Evolutionary conservation across 2,888 invertebrate genomes (phyloP).

Genomic region (Saturnia japonica): DNA sequence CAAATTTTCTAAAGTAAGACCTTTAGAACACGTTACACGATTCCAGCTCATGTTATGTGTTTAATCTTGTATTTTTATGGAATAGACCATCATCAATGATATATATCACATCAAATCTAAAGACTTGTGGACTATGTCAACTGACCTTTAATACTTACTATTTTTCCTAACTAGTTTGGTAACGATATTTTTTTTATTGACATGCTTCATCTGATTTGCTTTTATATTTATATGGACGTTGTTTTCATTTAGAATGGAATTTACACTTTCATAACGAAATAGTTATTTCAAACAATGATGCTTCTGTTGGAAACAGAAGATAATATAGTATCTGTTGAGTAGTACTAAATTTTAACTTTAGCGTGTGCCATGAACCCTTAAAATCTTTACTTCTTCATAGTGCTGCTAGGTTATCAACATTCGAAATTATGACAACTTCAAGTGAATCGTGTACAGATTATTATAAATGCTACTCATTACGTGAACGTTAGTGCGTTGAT

Average conservation of each 20-base stretch:
- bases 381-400: background rate
- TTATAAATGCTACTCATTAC: conserved; percentile 22
- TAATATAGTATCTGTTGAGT: no score
- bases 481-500: conserved; percentile 25
- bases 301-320: no score
- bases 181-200: background rate
- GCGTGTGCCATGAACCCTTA: no score
- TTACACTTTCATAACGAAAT: no score
- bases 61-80: background rate
- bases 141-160: background rate
- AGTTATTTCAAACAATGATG: no score
- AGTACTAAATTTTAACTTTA: no score
- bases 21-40: background rate
- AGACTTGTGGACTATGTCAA: background rate
- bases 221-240: background rate
- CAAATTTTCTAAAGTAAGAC: background rate
- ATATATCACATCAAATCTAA: no score
- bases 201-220: background rate
- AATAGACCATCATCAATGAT: background rate
- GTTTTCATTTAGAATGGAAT: no score
- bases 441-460: conserved; percentile 35
- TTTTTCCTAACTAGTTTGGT: background rate
- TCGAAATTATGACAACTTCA: conserved; percentile 19
- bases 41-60: background rate
- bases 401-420: background rate